These are phyloP conservation scores for Tetrax tetrax DNA, from an alignment of 2,113 vertebrate genomes.

Conservation along the genomic window DNA sequence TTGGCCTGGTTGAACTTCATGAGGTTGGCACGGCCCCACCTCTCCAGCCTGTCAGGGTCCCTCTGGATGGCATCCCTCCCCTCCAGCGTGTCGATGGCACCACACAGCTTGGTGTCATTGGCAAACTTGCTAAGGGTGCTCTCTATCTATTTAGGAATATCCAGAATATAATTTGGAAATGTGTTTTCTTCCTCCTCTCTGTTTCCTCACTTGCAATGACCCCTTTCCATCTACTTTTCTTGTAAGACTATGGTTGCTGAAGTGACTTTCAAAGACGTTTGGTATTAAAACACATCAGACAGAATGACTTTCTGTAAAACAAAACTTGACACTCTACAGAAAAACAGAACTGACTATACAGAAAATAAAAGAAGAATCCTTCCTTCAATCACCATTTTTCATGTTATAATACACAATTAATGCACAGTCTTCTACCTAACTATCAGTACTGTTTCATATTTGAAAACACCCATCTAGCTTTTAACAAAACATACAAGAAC, in stretches of 20 bases:
- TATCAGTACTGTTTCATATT: not conserved
- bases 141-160: not conserved
- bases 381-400: not conserved
- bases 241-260: not conserved
- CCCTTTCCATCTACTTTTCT: not conserved
- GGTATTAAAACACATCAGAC: not conserved
- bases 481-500: not conserved
- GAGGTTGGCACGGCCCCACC: too few relatives aligned
- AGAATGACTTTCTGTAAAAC: not conserved
- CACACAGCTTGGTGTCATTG: too few relatives aligned
- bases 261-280: not conserved
- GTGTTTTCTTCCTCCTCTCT: not conserved
- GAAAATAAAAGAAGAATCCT: not conserved
- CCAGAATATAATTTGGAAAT: not conserved
- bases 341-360: not conserved
- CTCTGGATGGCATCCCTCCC: too few relatives aligned
- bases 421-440: not conserved
- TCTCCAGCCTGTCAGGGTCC: too few relatives aligned
- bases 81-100: too few relatives aligned
- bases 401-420: not conserved
- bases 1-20: too few relatives aligned
- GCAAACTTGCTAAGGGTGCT: too few relatives aligned
- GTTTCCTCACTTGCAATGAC: not conserved
- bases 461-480: not conserved
- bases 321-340: not conserved